These are phyloP conservation scores for Rafetus swinhoei DNA, from an alignment of 2,113 vertebrate genomes.

Conservation along the genomic window DNA sequence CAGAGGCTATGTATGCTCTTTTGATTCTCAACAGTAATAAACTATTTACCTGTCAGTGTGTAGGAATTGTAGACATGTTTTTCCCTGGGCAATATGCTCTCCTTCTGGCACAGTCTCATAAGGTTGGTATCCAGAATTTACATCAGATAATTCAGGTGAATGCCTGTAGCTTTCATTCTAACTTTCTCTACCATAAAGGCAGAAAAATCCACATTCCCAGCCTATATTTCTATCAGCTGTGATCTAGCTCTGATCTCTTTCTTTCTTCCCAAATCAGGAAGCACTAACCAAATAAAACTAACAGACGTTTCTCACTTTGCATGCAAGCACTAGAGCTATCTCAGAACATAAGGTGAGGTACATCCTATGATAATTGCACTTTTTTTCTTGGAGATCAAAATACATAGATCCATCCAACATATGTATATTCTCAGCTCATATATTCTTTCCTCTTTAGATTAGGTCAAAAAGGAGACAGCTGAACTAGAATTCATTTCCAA, in stretches of 20 bases:
- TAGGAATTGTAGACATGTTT: background rate
- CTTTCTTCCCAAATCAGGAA: background rate
- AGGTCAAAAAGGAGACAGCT: background rate
- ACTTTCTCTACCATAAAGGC: background rate
- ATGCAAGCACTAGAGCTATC: too few species aligned
- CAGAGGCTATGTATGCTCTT: background rate
- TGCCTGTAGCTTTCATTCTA: background rate
- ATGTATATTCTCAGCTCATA: fast-evolving
- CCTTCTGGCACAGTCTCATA: background rate
- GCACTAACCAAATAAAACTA: background rate
- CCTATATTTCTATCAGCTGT: background rate
- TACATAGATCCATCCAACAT: fast-evolving
- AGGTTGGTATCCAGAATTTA: constrained; percentile 41
- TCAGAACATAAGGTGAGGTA: fast-evolving
- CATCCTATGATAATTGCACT: background rate
- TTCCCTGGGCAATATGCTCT: background rate
- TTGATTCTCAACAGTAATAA: background rate
- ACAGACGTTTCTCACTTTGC: too few species aligned
- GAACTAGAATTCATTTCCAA: too few species aligned
- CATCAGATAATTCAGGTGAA: background rate
- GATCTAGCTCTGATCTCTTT: too few species aligned
- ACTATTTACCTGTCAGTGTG: background rate
- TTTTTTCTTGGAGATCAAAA: fast-evolving
- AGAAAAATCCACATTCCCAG: fast-evolving
- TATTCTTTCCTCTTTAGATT: background rate